These are phyloP conservation scores for Griposia aprilina DNA, from an alignment of 2,888 invertebrate species.

Conservation along the genomic window DNA sequence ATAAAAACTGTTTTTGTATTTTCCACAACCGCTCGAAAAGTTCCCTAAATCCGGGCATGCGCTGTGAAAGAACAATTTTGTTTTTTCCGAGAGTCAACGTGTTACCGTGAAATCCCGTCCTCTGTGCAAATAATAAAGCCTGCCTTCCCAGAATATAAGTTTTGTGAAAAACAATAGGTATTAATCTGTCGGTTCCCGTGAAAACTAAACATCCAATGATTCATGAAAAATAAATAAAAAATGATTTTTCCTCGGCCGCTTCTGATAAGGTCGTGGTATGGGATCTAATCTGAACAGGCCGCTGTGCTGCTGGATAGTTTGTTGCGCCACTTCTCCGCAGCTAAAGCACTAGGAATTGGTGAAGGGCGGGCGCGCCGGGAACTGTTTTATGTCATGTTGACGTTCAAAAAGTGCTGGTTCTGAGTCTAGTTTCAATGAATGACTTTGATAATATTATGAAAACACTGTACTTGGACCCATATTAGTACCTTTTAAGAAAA, in stretches of 20 bases:
- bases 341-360: not conserved
- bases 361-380: not conserved
- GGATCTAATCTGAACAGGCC: not conserved
- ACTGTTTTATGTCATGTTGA: no score
- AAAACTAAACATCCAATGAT: not conserved
- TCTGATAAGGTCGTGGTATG: no score
- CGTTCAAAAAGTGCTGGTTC: no score
- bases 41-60: no score
- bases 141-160: not conserved
- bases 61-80: not conserved
- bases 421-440: no score
- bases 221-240: not conserved
- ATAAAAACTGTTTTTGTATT: not conserved
- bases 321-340: not conserved
- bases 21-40: not conserved
- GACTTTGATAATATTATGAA: no score
- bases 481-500: no score
- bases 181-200: not conserved
- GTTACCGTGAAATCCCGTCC: not conserved
- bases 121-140: not conserved
- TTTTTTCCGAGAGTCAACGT: not conserved
- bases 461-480: no score
- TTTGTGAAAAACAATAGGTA: conserved; percentile 6
- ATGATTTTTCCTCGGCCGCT: not conserved
- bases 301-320: not conserved